phyloP scores from a whole-genome alignment of 2,113 vertebrate species.

The Trichomycterus rosablanca region DNA sequence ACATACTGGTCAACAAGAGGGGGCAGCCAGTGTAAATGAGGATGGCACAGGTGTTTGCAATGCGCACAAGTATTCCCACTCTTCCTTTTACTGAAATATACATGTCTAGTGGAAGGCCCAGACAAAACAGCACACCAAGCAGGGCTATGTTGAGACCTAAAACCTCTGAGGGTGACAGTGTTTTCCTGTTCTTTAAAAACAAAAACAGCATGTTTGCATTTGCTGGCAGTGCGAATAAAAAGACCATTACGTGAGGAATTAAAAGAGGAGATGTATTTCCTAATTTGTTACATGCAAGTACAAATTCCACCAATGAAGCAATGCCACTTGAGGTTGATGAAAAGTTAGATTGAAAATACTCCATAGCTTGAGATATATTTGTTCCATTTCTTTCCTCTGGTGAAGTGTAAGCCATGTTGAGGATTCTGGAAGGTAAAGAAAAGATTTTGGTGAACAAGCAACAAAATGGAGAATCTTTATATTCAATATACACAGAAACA shows the following conservation, averaged over 20 bases:
- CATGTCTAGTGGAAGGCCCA: constrained; percentile 38
- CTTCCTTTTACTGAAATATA: not conserved
- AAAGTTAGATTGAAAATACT: not conserved
- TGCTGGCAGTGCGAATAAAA: constrained; percentile 26
- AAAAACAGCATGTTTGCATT: constrained; percentile 45
- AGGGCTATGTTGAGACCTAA: constrained; percentile 45
- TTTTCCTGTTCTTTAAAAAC: constrained; percentile 33
- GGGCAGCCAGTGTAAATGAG: constrained; percentile 54
- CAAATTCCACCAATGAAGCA: not conserved
- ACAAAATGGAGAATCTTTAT: too few species aligned
- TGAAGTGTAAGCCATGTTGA: constrained; percentile 1
- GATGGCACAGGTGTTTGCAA: constrained; percentile 6
- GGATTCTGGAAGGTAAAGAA: not conserved
- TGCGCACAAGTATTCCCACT: not conserved
- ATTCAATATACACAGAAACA: too few species aligned
- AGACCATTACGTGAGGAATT: constrained; percentile 24
- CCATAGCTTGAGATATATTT: not conserved
- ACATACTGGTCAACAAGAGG: constrained; percentile 59
- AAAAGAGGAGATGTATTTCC: not conserved
- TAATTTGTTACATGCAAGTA: not conserved
- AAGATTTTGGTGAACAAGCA: too few species aligned
- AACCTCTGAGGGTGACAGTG: constrained; percentile 45
- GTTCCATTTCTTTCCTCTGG: not conserved
- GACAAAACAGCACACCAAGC: constrained; percentile 41
- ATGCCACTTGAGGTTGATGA: not conserved